Conservation (phyloP, 2,113 vertebrate species). For the Syngnathoides biaculeatus region DNA sequence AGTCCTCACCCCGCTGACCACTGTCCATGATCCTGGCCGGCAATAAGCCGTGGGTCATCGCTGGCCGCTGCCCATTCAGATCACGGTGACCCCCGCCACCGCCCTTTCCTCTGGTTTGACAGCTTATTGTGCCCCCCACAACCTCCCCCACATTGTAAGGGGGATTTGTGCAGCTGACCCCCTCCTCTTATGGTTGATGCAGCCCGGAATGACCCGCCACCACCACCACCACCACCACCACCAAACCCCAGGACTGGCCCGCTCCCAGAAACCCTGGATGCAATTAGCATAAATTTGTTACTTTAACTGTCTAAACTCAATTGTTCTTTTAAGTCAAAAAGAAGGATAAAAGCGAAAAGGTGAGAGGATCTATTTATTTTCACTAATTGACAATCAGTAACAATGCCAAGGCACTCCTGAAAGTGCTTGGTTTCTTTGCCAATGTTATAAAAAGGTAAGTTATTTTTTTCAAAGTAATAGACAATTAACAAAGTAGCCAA, state of each 20-base stretch:
- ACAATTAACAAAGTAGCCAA: too few relatives aligned
- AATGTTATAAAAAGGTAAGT: neutral
- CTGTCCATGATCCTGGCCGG: slow-evolving; percentile 50
- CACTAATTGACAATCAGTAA: neutral
- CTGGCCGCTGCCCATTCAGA: slow-evolving; percentile 55
- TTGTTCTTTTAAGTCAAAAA: slow-evolving; percentile 4
- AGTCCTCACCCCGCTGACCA: slow-evolving; percentile 18
- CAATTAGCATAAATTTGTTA: slow-evolving; percentile 84
- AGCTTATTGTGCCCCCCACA: slow-evolving; percentile 44
- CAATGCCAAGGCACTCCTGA: too few relatives aligned
- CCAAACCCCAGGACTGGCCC: slow-evolving; percentile 24
- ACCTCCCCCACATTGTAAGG: slow-evolving; percentile 40
- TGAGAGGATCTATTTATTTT: neutral
- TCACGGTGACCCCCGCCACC: slow-evolving; percentile 31
- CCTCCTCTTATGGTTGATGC: slow-evolving; percentile 55
- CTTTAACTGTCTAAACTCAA: slow-evolving; percentile 51
- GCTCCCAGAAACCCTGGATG: slow-evolving; percentile 37
- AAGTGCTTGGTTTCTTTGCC: neutral
- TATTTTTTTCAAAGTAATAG: too few relatives aligned
- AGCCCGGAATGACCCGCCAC: slow-evolving; percentile 32
- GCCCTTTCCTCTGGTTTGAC: slow-evolving; percentile 50
- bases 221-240: too few relatives aligned
- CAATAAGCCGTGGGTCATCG: slow-evolving; percentile 57
- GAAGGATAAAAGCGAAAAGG: neutral
- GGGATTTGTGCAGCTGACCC: slow-evolving; percentile 33